Evolutionary conservation across 2,888 invertebrate genomes (phyloP).

Genomic region (Leptopterna dolabrata): DNA sequence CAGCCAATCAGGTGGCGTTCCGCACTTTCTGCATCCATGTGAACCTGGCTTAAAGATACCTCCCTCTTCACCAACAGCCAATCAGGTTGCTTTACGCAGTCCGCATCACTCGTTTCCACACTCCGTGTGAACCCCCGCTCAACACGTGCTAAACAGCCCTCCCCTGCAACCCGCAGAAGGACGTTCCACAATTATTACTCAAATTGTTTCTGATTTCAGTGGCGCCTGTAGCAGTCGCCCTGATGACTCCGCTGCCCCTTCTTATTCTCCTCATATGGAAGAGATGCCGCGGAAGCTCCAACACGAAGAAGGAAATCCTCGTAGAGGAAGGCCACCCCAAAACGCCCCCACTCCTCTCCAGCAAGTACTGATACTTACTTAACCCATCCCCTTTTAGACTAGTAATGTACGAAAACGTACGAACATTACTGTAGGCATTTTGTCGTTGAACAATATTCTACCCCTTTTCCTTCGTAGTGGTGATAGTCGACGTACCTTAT

Average conservation of each 20-base stretch:
- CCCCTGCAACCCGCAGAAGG: no score
- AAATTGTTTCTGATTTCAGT: slow-evolving; percentile 70
- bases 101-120: no score
- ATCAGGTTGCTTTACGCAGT: no score
- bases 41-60: no score
- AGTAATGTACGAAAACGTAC: no score
- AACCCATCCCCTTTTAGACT: background rate
- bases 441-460: background rate
- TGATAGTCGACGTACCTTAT: background rate
- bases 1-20: no score
- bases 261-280: slow-evolving; percentile 49
- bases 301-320: slow-evolving; percentile 15
- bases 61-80: no score
- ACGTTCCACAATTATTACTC: no score
- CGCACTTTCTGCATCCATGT: no score
- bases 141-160: no score
- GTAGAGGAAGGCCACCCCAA: slow-evolving; percentile 14
- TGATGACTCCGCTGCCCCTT: slow-evolving; percentile 93
- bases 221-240: slow-evolving; percentile 89
- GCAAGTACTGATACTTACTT: slow-evolving; percentile 9
- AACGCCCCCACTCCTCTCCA: background rate
- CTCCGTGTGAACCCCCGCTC: no score
- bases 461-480: background rate
- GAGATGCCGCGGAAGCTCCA: background rate
- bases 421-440: background rate